These are phyloP conservation scores for Gerris buenoi DNA, from an alignment of 1,140 invertebrate genomes.

Conservation along the genomic window DNA sequence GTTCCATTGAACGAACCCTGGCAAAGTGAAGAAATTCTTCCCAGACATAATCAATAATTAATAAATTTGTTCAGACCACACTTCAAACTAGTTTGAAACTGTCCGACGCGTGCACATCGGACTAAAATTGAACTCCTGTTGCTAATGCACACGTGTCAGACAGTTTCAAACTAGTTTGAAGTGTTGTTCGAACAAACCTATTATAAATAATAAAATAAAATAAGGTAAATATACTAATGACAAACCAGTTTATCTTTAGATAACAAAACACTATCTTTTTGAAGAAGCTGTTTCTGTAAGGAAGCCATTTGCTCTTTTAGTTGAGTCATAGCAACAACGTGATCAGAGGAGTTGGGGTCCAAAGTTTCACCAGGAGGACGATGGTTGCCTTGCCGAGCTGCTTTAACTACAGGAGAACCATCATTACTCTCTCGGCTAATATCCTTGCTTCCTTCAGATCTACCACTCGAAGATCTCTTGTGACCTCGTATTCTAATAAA, in stretches of 20 bases:
- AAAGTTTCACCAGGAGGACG: constrained; percentile 30
- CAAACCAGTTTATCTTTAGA: constrained; percentile 87
- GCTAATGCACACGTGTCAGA: too few species aligned
- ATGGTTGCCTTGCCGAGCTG: constrained; percentile 19
- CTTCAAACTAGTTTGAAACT: too few species aligned
- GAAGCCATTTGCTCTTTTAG: constrained; percentile 84
- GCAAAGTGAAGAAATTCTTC: too few species aligned
- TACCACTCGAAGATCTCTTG: constrained; percentile 16
- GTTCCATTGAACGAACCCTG: too few species aligned
- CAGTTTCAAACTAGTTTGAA: too few species aligned
- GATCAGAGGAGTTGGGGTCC: constrained; percentile 79
- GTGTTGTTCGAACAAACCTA: too few species aligned
- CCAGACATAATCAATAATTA: too few species aligned
- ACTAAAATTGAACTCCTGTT: too few species aligned
- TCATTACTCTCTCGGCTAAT: constrained; percentile 4
- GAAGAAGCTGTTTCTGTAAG: constrained; percentile 71
- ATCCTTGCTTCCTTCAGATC: constrained; percentile 50
- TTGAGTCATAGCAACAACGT: constrained; percentile 85
- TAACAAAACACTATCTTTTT: constrained; percentile 73
- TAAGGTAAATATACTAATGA: too few species aligned
- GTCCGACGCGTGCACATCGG: too few species aligned
- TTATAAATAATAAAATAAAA: too few species aligned
- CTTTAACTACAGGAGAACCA: constrained; percentile 14
- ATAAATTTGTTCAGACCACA: too few species aligned
- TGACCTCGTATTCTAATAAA: constrained; percentile 17